Conservation (phyloP, 1,140 invertebrate genomes). For the Uloborus diversus region DNA sequence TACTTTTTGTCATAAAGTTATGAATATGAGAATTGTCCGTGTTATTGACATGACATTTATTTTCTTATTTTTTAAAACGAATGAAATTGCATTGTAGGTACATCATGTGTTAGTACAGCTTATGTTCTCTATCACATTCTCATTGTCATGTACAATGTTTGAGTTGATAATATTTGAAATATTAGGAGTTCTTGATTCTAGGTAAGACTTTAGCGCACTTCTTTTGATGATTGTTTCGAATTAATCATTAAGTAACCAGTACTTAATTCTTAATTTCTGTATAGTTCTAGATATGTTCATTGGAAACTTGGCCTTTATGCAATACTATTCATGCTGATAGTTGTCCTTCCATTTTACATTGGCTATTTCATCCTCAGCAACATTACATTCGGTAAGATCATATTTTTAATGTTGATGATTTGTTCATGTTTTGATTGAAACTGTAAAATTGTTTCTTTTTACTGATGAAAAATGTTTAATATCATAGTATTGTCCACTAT, state of each 20-base stretch:
- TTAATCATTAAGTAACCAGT: too few species aligned
- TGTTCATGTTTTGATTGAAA: conserved; percentile 17
- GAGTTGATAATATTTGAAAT: conserved; percentile 99
- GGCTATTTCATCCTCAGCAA: conserved; percentile 94
- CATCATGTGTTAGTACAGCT: conserved; percentile 92
- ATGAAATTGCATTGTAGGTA: conserved; percentile 70
- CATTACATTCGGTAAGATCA: conserved; percentile 87
- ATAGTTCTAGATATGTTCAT: conserved; percentile 93
- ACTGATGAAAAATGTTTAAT: neutral
- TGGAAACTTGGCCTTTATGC: conserved; percentile 94
- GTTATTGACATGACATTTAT: too few species aligned
- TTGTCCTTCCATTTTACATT: conserved; percentile 97
- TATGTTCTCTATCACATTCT: conserved; percentile 96
- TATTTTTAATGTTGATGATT: conserved; percentile 57
- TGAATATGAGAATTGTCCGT: too few species aligned
- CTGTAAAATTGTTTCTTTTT: neutral
- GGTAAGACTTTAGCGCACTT: conserved; percentile 65
- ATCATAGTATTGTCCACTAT: too few species aligned
- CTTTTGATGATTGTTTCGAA: neutral
- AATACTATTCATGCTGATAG: conserved; percentile 93
- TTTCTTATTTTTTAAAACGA: too few species aligned
- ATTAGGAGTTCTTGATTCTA: conserved; percentile 86
- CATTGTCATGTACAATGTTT: conserved; percentile 98
- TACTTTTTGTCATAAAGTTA: too few species aligned
- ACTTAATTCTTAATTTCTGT: conserved; percentile 63